phyloP scores from a whole-genome alignment of 2,797 vertebrate species.

The Chelonia mydas region DNA sequence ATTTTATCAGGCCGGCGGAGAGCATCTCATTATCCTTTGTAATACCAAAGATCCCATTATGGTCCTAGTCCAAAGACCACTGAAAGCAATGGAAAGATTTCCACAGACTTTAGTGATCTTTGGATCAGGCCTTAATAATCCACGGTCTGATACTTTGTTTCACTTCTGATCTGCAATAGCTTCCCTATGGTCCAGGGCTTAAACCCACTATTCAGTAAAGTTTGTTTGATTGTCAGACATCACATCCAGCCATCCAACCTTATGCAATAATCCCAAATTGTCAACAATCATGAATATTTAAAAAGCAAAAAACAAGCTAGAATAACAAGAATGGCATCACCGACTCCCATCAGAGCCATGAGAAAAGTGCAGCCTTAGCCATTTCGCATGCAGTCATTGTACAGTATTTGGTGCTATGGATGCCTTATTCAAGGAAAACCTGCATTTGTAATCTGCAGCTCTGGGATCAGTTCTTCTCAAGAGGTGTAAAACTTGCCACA shows the following conservation, averaged over 20 bases:
- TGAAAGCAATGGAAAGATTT: neutral
- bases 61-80: neutral
- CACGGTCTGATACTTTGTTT: neutral
- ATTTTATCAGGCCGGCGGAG: neutral
- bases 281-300: neutral
- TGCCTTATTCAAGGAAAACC: neutral
- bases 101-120: neutral
- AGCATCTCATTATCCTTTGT: neutral
- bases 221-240: neutral
- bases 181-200: neutral
- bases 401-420: neutral
- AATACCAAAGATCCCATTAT: neutral
- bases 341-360: neutral
- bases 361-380: neutral
- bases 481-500: neutral
- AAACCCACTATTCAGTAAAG: neutral
- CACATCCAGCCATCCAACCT: neutral
- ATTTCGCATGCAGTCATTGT: neutral
- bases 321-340: neutral
- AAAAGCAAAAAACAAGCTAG: neutral
- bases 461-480: neutral
- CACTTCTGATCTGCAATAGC: neutral
- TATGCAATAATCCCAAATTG: neutral
- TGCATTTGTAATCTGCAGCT: neutral
- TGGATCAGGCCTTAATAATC: neutral